Conservation (phyloP, 2,113 vertebrate species). For the Emydocephalus ijimae region DNA sequence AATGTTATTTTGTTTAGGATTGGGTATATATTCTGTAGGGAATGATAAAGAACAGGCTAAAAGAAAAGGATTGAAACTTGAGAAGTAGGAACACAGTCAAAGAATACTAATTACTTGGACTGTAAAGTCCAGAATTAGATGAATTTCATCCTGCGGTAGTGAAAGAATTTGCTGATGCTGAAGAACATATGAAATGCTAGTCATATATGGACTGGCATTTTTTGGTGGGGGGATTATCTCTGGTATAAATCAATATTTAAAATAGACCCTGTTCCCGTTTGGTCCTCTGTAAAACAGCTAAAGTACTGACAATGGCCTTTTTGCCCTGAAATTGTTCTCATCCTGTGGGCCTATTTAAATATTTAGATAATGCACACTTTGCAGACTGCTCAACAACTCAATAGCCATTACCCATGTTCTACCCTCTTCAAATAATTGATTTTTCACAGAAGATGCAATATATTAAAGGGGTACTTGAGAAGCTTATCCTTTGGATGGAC, state of each 20-base stretch:
- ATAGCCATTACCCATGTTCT: background rate
- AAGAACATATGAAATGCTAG: background rate
- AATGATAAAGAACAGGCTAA: background rate
- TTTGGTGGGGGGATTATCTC: too few species aligned
- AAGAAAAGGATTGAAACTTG: background rate
- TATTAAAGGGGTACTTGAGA: background rate
- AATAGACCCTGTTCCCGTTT: background rate
- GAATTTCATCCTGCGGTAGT: background rate
- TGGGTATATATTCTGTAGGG: background rate
- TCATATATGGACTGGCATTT: background rate
- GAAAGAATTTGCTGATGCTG: background rate
- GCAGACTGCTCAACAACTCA: background rate
- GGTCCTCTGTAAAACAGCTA: background rate
- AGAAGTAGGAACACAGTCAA: background rate
- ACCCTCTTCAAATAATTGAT: background rate
- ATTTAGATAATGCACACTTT: background rate
- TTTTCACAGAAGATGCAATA: background rate
- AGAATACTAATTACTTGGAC: background rate
- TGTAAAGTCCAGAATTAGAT: background rate
- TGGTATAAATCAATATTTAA: background rate
- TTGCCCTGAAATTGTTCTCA: background rate
- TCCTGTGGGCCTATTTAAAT: background rate
- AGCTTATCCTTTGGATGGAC: background rate
- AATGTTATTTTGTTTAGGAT: background rate
- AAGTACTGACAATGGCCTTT: background rate